These are phyloP conservation scores for Himalopsyche tibetana DNA, from an alignment of 2,888 invertebrate species.

Conservation along the genomic window DNA sequence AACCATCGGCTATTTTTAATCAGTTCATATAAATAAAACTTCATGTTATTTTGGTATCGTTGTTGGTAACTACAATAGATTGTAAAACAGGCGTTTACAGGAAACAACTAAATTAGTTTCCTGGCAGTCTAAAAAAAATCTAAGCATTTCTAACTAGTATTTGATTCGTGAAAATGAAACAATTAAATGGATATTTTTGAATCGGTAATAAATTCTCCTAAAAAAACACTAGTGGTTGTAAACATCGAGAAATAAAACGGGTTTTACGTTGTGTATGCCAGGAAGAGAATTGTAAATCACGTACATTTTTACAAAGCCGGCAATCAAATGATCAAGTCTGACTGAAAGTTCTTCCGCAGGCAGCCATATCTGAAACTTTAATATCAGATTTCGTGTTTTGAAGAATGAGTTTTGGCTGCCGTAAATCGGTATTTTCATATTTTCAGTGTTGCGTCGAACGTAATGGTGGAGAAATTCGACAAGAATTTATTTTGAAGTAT, in stretches of 20 bases:
- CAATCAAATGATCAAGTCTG: constrained; percentile 56
- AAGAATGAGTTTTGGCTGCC: constrained; percentile 44
- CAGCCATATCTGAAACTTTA: constrained; percentile 50
- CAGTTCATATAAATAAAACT: too few species aligned
- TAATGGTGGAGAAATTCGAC: too few species aligned
- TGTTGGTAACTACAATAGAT: not conserved
- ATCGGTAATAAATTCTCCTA: not conserved
- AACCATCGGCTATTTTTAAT: too few species aligned
- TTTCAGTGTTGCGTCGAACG: not conserved
- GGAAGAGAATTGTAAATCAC: constrained; percentile 55
- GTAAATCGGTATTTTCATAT: constrained; percentile 43
- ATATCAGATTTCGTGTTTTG: constrained; percentile 49
- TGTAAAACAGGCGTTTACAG: not conserved
- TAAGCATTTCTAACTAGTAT: not conserved
- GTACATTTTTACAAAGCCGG: constrained; percentile 52
- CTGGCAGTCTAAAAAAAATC: not conserved
- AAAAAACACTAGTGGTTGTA: not conserved
- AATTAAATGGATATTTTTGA: constrained; percentile 20
- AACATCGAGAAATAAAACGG: not conserved
- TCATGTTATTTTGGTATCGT: too few species aligned
- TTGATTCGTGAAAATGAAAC: not conserved
- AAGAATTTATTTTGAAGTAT: too few species aligned
- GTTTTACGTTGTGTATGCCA: not conserved
- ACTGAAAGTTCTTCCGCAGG: constrained; percentile 28
- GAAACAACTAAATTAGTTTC: not conserved